A percentile compares a stretch with the other conserved stretches of the same genome.
phyloP scores from a whole-genome alignment of 2,797 vertebrate genomes.

The Pseudochaenichthys georgianus region DNA sequence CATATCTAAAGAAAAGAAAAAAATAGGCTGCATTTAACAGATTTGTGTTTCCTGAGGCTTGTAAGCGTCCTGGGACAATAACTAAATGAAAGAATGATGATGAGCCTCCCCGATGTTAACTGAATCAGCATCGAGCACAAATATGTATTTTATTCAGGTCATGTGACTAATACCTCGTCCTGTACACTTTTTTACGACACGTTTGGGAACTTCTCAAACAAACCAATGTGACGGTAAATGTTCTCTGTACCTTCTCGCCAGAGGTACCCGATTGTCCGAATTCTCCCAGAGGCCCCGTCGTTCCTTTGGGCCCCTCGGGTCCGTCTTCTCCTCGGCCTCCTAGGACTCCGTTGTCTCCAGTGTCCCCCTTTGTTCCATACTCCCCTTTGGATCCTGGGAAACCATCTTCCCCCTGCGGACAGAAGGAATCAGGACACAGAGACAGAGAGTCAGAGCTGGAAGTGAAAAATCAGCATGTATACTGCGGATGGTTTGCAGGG shows the following conservation, averaged over 20 bases:
- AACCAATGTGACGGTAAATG: neutral
- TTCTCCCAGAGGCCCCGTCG: constrained; percentile 90
- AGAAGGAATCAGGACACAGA: neutral
- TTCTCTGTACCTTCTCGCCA: constrained; percentile 92
- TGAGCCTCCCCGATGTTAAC: constrained; percentile 12
- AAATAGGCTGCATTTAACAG: neutral
- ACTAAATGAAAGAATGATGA: constrained; percentile 23
- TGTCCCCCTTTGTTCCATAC: constrained; percentile 94
- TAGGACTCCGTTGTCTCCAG: constrained; percentile 88
- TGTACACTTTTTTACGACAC: too few species aligned
- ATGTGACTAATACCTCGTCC: neutral
- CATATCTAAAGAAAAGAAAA: too few species aligned
- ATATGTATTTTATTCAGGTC: constrained; percentile 23
- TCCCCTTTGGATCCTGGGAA: constrained; percentile 97
- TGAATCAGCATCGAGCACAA: constrained; percentile 16
- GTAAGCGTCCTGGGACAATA: constrained; percentile 7
- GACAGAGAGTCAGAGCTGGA: constrained; percentile 7
- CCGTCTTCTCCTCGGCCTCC: constrained; percentile 94
- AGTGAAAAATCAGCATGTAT: neutral
- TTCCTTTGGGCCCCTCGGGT: constrained; percentile 94
- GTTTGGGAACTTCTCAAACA: too few species aligned
- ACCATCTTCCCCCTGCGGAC: constrained; percentile 93
- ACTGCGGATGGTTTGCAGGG: neutral
- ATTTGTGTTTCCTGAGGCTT: constrained; percentile 7
- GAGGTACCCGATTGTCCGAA: constrained; percentile 85